Base-by-base conservation (phyloP, 2,888 invertebrate species). In the Unio pictorum region DNA sequence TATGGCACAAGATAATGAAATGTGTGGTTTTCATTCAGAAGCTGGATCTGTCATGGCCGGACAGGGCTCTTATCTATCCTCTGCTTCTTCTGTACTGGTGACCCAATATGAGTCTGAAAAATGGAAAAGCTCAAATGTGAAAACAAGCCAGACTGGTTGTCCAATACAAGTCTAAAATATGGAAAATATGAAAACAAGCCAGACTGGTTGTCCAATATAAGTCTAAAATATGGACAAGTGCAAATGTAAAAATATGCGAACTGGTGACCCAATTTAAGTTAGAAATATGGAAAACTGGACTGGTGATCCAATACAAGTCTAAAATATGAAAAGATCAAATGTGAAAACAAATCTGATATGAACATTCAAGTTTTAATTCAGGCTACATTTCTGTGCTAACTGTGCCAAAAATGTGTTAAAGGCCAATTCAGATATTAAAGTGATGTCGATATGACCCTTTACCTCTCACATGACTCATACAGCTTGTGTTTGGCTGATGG, bases 1-100 rank as follows among this genome's bases (percentile, higher is more conserved):
- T 45, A 45, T 45, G 45, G 45, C 45, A 45, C 45, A 45, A 15
- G 45, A 45, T 11, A 15, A 45, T 45, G 45, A 45, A 45, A 45
- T 45, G 45, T 2, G 15, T 15, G 45, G 45, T 45, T 58, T 58
- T 17, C 58, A 0, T 26, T 23, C 26, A 6, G 26, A 28, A 61
- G 8, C 20, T 17, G 26, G n/a, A 23, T 20, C n/a, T 23, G 30
- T 73, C 74, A 78, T 17, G 78, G 72, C 66, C 74, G 76, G 34
- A 78, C 75, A 8, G 83, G 83, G 71, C 82, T 82, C 62, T 79
- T 78, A 65, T 84, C 84, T 15, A 79, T 64, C 55, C 81, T 71
- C 34, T 74, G 73, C 65, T 84, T 84, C 76, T 85, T 85, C n/a
- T 80, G 76, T 0, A 77, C 67, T 18, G 84, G 84, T 28, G 84